Conservation (phyloP, 2,888 invertebrate genomes). For the Timema podura region DNA sequence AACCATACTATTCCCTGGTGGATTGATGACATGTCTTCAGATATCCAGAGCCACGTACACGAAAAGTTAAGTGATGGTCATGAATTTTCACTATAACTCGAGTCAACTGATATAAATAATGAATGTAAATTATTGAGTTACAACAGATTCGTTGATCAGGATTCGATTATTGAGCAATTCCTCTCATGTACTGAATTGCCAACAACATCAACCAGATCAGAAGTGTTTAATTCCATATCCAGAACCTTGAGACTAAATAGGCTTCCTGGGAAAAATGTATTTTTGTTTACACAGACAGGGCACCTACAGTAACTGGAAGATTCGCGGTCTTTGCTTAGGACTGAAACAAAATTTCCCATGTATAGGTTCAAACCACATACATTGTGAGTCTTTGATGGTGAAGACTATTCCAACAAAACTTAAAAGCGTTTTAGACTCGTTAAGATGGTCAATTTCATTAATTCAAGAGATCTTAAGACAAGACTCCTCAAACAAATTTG, state of each 20-base stretch:
- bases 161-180: background rate
- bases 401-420: slow-evolving; percentile 6
- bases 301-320: background rate
- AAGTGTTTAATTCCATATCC: background rate
- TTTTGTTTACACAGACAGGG: background rate
- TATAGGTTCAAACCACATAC: background rate
- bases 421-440: background rate
- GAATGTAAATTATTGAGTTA: too few species aligned
- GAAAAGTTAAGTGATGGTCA: too few species aligned
- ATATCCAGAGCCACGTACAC: too few species aligned
- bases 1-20: too few species aligned
- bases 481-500: too few species aligned
- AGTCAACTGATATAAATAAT: too few species aligned
- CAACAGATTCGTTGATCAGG: too few species aligned
- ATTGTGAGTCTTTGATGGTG: background rate
- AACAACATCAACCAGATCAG: background rate
- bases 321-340: too few species aligned
- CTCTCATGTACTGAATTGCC: background rate
- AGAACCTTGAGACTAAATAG: background rate
- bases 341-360: background rate
- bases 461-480: background rate
- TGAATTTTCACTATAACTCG: too few species aligned
- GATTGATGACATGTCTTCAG: too few species aligned
- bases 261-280: background rate
- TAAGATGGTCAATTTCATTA: background rate